These are phyloP conservation scores for Ctenopoma kingsleyae DNA, from an alignment of 2,797 vertebrate genomes.

Conservation along the genomic window DNA sequence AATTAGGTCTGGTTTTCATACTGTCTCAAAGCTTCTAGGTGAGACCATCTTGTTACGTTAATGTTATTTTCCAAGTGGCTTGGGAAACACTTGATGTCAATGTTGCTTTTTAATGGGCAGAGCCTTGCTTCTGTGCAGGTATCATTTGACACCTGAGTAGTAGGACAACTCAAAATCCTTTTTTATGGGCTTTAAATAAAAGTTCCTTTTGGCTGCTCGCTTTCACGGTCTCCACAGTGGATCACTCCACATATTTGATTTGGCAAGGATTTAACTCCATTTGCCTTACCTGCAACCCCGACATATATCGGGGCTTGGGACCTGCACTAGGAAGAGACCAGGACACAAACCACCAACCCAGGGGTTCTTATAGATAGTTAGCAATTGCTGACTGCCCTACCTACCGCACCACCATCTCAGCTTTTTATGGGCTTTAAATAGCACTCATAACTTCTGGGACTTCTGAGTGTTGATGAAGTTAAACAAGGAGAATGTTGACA, in stretches of 20 bases:
- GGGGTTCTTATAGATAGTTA: no score
- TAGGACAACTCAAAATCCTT: conserved; percentile 20
- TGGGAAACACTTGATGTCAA: conserved; percentile 21
- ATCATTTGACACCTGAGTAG: conserved; percentile 18
- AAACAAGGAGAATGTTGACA: conserved; percentile 43
- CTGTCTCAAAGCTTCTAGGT: conserved; percentile 20
- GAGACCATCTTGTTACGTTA: no score
- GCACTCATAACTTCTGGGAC: not conserved
- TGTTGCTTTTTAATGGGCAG: conserved; percentile 22
- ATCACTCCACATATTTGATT: conserved; percentile 19
- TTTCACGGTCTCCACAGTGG: no score
- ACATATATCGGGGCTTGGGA: no score
- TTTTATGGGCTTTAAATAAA: conserved; percentile 33
- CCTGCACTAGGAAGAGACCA: no score
- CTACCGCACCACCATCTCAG: no score
- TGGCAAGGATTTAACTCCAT: no score
- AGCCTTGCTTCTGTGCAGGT: conserved; percentile 8
- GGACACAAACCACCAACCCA: no score
- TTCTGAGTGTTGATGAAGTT: conserved; percentile 33
- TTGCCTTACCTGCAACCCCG: no score
- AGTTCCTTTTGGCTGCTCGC: no score
- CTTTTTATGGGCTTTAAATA: no score
- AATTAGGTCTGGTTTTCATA: conserved; percentile 53
- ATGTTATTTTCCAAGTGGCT: conserved; percentile 14
- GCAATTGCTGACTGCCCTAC: no score